Evolutionary conservation across 2,797 vertebrate genomes (phyloP).

Genomic region (Bucorvus abyssinicus): DNA sequence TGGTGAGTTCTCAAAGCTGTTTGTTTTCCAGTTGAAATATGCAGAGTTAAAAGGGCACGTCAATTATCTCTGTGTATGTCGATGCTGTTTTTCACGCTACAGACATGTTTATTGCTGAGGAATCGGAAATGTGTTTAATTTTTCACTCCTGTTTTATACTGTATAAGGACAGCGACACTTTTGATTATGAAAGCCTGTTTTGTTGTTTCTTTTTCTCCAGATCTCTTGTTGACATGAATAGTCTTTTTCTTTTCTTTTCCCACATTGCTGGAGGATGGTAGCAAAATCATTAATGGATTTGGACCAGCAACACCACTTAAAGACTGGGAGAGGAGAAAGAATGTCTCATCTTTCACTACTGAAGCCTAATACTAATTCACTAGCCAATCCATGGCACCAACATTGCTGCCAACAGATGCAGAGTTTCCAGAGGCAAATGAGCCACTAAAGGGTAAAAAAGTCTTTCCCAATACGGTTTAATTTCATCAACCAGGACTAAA

Average conservation of each 20-base stretch:
- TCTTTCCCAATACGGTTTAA: neutral
- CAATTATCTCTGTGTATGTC: neutral
- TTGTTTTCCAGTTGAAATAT: neutral
- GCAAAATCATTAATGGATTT: constrained; percentile 31
- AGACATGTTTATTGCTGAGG: neutral
- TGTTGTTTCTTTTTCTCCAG: neutral
- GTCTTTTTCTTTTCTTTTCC: constrained; percentile 57
- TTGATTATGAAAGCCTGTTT: constrained; percentile 31
- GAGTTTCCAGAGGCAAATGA: neutral
- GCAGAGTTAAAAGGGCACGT: neutral
- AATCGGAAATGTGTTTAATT: neutral
- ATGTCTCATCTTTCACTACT: neutral
- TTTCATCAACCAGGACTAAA: neutral
- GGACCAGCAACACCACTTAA: neutral
- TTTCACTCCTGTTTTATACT: neutral
- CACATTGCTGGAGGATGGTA: constrained; percentile 35
- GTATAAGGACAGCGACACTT: neutral
- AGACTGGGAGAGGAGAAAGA: neutral
- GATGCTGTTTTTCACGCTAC: neutral
- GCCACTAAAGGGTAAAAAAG: neutral
- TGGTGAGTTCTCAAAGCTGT: neutral
- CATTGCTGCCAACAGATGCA: neutral
- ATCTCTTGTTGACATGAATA: constrained; percentile 52
- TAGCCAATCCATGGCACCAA: neutral
- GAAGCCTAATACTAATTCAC: neutral